Evolutionary conservation across 2,113 vertebrate genomes (phyloP).

Genomic region (Theristicus caerulescens): DNA sequence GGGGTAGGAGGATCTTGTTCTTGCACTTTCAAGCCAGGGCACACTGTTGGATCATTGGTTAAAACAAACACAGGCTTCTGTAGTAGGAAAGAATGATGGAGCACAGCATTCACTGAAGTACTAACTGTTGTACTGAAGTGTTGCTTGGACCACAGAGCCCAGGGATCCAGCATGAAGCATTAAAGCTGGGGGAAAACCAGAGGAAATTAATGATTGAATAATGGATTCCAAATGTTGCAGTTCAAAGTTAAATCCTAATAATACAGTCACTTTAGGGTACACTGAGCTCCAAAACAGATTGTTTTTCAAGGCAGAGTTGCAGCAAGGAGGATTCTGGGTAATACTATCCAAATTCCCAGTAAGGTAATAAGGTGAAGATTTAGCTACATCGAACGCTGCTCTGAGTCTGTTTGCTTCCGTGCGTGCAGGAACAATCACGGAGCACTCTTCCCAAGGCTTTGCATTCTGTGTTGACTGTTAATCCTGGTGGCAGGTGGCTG

Average conservation of each 20-base stretch:
- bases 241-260: slow-evolving; percentile 60
- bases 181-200: slow-evolving; percentile 18
- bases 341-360: slow-evolving; percentile 51
- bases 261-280: slow-evolving; percentile 45
- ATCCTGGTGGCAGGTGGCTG: slow-evolving; percentile 48
- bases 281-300: slow-evolving; percentile 47
- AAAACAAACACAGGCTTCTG: slow-evolving; percentile 12
- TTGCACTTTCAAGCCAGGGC: not conserved
- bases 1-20: not conserved
- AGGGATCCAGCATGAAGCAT: slow-evolving; percentile 11
- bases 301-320: slow-evolving; percentile 60
- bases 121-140: not conserved
- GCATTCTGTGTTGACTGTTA: not conserved
- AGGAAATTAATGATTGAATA: slow-evolving; percentile 59
- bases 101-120: not conserved
- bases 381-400: not conserved
- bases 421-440: not conserved
- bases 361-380: slow-evolving; percentile 53
- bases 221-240: slow-evolving; percentile 64
- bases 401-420: not conserved
- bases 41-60: not conserved
- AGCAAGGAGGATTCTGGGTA: slow-evolving; percentile 54
- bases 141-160: slow-evolving; percentile 15
- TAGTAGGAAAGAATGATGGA: slow-evolving; percentile 30
- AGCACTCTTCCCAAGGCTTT: not conserved